phyloP scores from a whole-genome alignment of 2,797 vertebrate genomes.

The Rhyacichthys aspro region DNA sequence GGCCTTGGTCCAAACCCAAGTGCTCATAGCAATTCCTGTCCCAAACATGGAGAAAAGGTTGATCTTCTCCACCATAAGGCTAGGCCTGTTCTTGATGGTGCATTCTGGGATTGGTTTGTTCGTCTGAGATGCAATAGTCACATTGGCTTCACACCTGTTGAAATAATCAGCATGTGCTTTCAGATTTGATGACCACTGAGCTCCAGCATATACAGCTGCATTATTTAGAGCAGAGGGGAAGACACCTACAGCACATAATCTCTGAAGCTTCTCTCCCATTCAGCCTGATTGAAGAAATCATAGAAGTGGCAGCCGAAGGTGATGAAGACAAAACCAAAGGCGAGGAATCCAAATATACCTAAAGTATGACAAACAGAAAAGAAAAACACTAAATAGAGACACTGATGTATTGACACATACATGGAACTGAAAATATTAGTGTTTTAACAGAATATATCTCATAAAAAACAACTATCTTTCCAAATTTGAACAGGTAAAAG shows the following conservation, averaged over 20 bases:
- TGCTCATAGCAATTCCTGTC: constrained; percentile 97
- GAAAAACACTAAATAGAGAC: background rate
- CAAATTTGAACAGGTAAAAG: too few species aligned
- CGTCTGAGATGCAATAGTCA: constrained; percentile 94
- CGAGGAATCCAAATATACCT: constrained; percentile 98
- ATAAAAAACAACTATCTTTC: too few species aligned
- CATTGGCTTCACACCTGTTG: constrained; percentile 94
- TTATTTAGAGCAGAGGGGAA: background rate
- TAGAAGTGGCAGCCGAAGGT: constrained; percentile 99
- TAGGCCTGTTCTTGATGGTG: constrained; percentile 95
- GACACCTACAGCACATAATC: constrained; percentile 94
- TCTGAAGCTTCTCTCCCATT: constrained; percentile 98
- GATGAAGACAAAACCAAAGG: constrained; percentile 96
- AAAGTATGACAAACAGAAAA: background rate
- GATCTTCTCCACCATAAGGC: constrained; percentile 97
- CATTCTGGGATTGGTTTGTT: constrained; percentile 97
- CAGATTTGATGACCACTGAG: constrained; percentile 1
- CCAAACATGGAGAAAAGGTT: constrained; percentile 99
- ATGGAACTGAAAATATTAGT: background rate
- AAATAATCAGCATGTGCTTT: constrained; percentile 10
- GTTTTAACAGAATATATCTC: too few species aligned
- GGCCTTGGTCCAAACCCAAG: constrained; percentile 99
- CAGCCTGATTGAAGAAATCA: constrained; percentile 98
- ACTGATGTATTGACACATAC: background rate
- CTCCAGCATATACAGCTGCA: constrained; percentile 27